phyloP scores from a whole-genome alignment of 2,797 vertebrate genomes.

The Hybognathus amarus region DNA sequence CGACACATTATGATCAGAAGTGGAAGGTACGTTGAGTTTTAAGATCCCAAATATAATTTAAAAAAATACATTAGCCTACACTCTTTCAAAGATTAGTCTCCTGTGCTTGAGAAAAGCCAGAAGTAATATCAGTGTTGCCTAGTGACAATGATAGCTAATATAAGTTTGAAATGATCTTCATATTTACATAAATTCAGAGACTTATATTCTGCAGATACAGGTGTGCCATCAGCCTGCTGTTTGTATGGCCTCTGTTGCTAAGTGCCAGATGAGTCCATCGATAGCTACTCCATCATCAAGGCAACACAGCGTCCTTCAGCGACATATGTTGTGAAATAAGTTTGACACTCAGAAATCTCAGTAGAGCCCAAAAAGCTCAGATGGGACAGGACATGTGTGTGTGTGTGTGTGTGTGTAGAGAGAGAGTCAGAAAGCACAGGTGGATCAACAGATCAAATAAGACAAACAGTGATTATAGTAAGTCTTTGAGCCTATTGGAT shows the following conservation, averaged over 20 bases:
- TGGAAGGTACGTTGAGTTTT: slow-evolving; percentile 29
- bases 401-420: too few species aligned
- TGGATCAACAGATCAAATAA: slow-evolving; percentile 6
- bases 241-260: slow-evolving; percentile 54
- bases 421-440: neutral
- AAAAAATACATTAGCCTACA: neutral
- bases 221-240: slow-evolving; percentile 48
- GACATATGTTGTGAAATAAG: slow-evolving; percentile 39
- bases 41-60: neutral
- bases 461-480: slow-evolving; percentile 21
- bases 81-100: neutral
- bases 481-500: slow-evolving; percentile 6
- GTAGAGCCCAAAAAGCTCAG: neutral
- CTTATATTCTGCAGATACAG: slow-evolving; percentile 34
- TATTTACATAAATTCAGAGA: slow-evolving; percentile 17
- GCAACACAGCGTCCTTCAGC: slow-evolving; percentile 42
- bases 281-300: slow-evolving; percentile 50
- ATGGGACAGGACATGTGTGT: neutral
- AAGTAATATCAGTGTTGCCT: slow-evolving; percentile 28
- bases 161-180: neutral
- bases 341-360: slow-evolving; percentile 25
- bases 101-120: slow-evolving; percentile 18
- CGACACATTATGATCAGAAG: slow-evolving; percentile 12
- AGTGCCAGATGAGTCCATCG: slow-evolving; percentile 38
- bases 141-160: slow-evolving; percentile 9